phyloP scores from a whole-genome alignment of 2,797 vertebrate genomes.

The Peromyscus attwateri region DNA sequence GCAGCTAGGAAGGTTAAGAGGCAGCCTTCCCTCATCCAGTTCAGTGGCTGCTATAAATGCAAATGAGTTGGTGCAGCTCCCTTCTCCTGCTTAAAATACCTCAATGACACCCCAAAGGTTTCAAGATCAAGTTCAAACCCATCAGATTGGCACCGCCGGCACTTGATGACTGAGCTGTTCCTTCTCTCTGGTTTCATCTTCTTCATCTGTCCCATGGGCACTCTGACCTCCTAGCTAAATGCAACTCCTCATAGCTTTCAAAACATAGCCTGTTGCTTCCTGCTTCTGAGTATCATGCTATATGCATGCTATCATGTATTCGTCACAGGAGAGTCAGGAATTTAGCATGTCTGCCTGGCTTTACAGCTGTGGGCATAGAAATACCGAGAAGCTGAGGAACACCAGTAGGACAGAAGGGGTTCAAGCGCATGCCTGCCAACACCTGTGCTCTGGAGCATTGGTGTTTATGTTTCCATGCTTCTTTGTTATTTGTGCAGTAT shows the following conservation, averaged over 20 bases:
- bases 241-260: slow-evolving; percentile 15
- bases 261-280: slow-evolving; percentile 31
- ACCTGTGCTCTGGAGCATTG: neutral
- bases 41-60: slow-evolving; percentile 46
- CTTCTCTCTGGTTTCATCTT: slow-evolving; percentile 1
- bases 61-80: slow-evolving; percentile 57
- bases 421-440: neutral
- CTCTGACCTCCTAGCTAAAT: neutral
- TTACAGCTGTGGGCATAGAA: neutral
- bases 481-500: neutral
- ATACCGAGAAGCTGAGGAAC: neutral
- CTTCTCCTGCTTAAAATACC: slow-evolving; percentile 60
- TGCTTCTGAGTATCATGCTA: neutral
- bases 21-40: neutral
- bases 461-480: neutral
- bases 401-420: neutral
- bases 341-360: neutral
- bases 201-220: neutral
- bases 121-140: slow-evolving; percentile 71
- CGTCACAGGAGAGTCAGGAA: neutral
- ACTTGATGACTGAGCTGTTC: slow-evolving; percentile 38
- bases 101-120: slow-evolving; percentile 64
- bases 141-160: slow-evolving; percentile 62
- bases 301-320: neutral
- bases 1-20: neutral